These are phyloP conservation scores for Crematogaster levior DNA, from an alignment of 2,888 invertebrate genomes.

Conservation along the genomic window DNA sequence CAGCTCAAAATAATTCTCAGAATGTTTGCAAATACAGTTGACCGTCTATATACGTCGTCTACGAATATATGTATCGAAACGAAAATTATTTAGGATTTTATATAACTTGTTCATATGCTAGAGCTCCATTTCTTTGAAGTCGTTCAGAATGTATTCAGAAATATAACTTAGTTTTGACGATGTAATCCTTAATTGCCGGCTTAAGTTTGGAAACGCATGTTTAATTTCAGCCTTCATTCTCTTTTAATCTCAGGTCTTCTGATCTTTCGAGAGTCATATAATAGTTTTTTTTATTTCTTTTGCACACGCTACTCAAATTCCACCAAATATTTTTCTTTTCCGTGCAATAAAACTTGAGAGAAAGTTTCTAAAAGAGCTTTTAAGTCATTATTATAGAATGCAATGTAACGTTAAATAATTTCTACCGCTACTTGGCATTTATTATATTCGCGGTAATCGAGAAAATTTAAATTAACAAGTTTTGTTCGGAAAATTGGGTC, in stretches of 20 bases:
- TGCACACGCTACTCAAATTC: background rate
- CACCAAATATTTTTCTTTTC: background rate
- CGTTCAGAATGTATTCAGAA: background rate
- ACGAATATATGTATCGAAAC: background rate
- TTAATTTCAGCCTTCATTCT: background rate
- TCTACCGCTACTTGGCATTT: background rate
- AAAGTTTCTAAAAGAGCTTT: background rate
- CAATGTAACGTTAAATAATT: background rate
- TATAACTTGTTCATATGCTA: background rate
- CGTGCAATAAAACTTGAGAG: background rate
- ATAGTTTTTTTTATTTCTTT: background rate
- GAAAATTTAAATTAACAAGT: slow-evolving; percentile 1
- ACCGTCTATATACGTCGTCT: too few relatives aligned
- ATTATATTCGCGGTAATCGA: background rate
- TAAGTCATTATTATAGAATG: background rate
- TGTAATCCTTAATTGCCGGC: background rate
- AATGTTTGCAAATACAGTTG: slow-evolving; percentile 5
- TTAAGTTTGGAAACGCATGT: background rate
- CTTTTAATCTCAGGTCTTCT: background rate
- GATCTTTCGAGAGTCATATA: background rate
- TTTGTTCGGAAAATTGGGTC: slow-evolving; percentile 9
- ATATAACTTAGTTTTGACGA: slow-evolving; percentile 19
- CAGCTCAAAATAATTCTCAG: slow-evolving; percentile 34
- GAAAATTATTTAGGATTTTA: slow-evolving; percentile 26
- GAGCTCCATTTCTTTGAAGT: slow-evolving; percentile 16